A percentile compares a stretch with the other conserved stretches of the same genome.
phyloP scores from a whole-genome alignment of 2,797 vertebrate species.

The Mus spretus region DNA sequence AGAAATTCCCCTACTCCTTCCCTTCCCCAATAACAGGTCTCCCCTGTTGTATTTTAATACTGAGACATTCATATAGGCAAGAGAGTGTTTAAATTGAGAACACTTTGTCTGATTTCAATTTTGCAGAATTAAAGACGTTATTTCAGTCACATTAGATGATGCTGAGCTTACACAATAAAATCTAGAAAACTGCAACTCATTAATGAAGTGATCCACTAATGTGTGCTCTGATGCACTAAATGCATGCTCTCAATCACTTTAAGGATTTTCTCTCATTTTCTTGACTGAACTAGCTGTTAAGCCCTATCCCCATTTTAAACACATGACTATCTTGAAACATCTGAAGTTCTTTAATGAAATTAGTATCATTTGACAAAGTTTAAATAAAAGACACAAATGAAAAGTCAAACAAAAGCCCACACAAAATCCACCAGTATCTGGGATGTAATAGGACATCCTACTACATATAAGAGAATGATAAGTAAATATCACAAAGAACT shows the following conservation, averaged over 20 bases:
- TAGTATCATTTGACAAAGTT: not conserved
- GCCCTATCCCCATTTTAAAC: not conserved
- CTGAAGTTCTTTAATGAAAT: not conserved
- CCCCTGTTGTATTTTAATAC: constrained; percentile 61
- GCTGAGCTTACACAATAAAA: constrained; percentile 63
- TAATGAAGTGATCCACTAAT: constrained; percentile 57
- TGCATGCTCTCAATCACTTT: constrained; percentile 26
- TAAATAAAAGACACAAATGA: not conserved
- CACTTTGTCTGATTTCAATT: constrained; percentile 60
- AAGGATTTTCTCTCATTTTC: constrained; percentile 15
- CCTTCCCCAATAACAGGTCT: constrained; percentile 26
- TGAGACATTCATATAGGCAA: constrained; percentile 61
- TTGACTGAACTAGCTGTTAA: constrained; percentile 39
- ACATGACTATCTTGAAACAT: not conserved
- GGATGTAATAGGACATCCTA: not conserved
- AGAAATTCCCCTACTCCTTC: constrained; percentile 63
- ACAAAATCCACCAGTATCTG: not conserved
- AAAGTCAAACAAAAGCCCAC: not conserved
- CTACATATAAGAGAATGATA: not conserved
- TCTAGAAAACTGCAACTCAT: constrained; percentile 51
- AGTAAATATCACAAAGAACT: not conserved
- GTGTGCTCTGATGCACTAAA: constrained; percentile 24
- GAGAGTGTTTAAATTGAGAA: constrained; percentile 67
- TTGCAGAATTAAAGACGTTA: constrained; percentile 68
- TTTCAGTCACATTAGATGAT: constrained; percentile 69